These are phyloP conservation scores for Ctenopoma multispine DNA, from an alignment of 2,797 vertebrate genomes.

Conservation along the genomic window DNA sequence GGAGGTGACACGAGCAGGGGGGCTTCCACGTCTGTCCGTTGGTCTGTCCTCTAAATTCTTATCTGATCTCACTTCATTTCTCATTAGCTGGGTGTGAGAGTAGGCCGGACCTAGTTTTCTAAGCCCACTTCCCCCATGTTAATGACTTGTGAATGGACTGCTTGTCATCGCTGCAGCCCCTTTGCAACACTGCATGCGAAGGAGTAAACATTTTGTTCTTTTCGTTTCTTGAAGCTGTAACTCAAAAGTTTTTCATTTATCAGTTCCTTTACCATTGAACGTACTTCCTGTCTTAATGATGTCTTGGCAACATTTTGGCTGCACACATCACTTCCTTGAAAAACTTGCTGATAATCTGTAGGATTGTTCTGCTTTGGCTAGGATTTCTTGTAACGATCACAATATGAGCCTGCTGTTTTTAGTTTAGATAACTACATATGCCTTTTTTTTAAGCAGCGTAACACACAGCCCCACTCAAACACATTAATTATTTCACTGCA, in stretches of 20 bases:
- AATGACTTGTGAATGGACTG: conserved; percentile 52
- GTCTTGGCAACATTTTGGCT: conserved; percentile 42
- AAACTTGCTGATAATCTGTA: conserved; percentile 45
- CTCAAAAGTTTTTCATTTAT: conserved; percentile 49
- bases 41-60: conserved; percentile 67
- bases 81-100: conserved; percentile 76
- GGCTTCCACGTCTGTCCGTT: conserved; percentile 75
- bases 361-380: conserved; percentile 37
- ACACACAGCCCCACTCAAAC: conserved; percentile 50
- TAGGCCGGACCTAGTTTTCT: conserved; percentile 45
- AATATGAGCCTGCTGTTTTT: conserved; percentile 32
- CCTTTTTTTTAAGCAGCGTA: conserved; percentile 12
- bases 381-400: conserved; percentile 25
- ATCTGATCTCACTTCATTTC: conserved; percentile 85
- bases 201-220: conserved; percentile 53
- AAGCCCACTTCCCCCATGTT: conserved; percentile 29
- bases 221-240: conserved; percentile 48
- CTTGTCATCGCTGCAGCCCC: conserved; percentile 61
- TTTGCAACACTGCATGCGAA: conserved; percentile 54
- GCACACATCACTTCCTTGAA: conserved; percentile 48
- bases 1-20: conserved; percentile 74
- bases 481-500: conserved; percentile 63
- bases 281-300: conserved; percentile 55
- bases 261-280: conserved; percentile 46
- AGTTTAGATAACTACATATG: conserved; percentile 27